Base-by-base conservation (phyloP, 1,140 invertebrate genomes). In the Meloidogyne hapla region DNA sequence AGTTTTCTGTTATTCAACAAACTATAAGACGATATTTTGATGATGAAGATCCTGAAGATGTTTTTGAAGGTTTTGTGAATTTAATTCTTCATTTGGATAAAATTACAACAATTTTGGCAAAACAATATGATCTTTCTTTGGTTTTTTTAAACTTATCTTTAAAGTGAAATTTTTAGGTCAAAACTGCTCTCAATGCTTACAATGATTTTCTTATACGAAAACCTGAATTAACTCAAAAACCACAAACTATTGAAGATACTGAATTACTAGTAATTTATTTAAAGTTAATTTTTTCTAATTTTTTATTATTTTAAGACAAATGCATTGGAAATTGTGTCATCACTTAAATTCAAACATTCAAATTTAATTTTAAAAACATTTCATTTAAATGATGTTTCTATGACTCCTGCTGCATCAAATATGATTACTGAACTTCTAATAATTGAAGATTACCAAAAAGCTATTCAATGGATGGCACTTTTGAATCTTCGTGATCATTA, bases 11-110 rank as follows among this genome's bases (percentile, higher is more conserved):
- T 4, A 73, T 73, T 5, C 42, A 38, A 56, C 28, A 64, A 18
- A 73, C 56, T 28, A 61, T 73, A 38, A 21, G 15, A 56, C 38
- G 15, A n/a, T 77, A 77, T 62, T 77, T 77, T 28, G 62, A 77
- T 1, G 42, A 38, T 15, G 76, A 77, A 62, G 76, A 77, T 25
- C 1, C 38, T 10, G 8, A 26, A 15, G 76, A 77, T 78, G 76
- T 77, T 64, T 75, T 77, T 48, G 76, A 77, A 18, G 76, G 76
- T n/a, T 77, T 77, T 48, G 23, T 77, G 26, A 42, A 76, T 67
- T 40, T 77, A 18, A 10, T 77, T 21, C 45, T 33, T 28, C 23
- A 26, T 26, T 23, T 74, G 21, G 42, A 77, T 18, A 62, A 42
- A 56, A 25, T 67, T 21, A 28, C 75, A n/a, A 67, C 33, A 10